Percentiles rank a stretch among this genome's conserved stretches.
Evolutionary conservation across 2,888 invertebrate genomes (phyloP).

Genomic region (Cephalotes varians): DNA sequence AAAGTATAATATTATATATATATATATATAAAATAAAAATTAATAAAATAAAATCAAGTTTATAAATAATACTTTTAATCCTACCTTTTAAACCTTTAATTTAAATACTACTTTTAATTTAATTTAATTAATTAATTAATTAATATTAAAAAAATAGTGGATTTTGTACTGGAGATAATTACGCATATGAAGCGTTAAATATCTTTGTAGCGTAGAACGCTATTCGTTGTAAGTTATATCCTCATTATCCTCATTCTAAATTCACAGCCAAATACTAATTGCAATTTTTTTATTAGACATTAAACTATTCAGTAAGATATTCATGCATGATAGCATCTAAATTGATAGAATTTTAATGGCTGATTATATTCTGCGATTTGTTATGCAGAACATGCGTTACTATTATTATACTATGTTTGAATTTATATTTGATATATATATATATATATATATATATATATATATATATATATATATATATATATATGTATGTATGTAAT

Average conservation of each 20-base stretch:
- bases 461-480: too few relatives aligned
- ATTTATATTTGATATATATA: not conserved
- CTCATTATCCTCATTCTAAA: slow-evolving; percentile 2
- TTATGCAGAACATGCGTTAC: not conserved
- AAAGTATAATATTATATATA: not conserved
- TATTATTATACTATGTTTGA: not conserved
- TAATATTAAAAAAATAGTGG: not conserved
- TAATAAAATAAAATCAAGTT: not conserved
- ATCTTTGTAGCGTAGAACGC: not conserved
- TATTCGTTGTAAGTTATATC: not conserved
- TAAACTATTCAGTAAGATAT: slow-evolving; percentile 10
- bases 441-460: too few relatives aligned
- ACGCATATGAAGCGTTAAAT: not conserved
- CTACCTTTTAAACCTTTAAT: too few relatives aligned
- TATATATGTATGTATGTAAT: too few relatives aligned
- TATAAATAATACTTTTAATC: not conserved
- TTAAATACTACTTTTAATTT: too few relatives aligned
- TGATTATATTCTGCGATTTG: not conserved
- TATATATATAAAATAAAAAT: too few relatives aligned
- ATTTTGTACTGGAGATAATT: not conserved
- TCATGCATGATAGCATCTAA: not conserved
- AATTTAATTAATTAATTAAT: too few relatives aligned
- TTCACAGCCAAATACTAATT: not conserved
- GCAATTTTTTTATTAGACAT: not conserved
- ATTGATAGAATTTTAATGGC: slow-evolving; percentile 14